A percentile compares a stretch with the other conserved stretches of the same genome.
Conservation (phyloP, 35 echinoderm and acorn worm species). For the Patiria miniata region DNA sequence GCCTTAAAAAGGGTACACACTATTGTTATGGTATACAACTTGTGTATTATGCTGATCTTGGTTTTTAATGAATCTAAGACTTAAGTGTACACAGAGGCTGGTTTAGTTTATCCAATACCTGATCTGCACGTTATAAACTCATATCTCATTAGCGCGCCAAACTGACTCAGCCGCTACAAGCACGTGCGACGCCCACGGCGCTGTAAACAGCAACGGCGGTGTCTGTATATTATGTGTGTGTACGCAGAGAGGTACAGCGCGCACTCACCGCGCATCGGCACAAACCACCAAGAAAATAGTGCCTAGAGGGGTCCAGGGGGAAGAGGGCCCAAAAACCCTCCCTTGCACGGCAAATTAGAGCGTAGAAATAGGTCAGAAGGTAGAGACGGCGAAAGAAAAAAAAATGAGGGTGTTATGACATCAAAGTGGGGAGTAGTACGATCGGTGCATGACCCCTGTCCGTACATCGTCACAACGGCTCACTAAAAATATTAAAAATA, state of each 20-base stretch:
- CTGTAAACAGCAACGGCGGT: too few species aligned
- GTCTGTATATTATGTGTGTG: too few species aligned
- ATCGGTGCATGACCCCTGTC: slow-evolving; percentile 9
- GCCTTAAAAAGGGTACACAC: too few species aligned
- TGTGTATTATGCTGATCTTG: too few species aligned
- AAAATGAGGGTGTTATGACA: neutral
- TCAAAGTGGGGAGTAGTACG: slow-evolving; percentile 8
- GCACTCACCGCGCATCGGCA: neutral
- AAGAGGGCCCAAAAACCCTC: neutral
- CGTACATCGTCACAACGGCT: neutral
- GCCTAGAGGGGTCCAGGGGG: slow-evolving; percentile 2
- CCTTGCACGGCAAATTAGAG: slow-evolving; percentile 6
- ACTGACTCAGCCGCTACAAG: slow-evolving; percentile 7
- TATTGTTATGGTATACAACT: too few species aligned
- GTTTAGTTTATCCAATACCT: too few species aligned
- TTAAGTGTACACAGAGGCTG: too few species aligned
- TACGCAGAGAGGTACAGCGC: too few species aligned
- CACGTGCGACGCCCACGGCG: slow-evolving; percentile 6
- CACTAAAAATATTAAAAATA: too few species aligned
- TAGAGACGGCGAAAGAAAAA: neutral
- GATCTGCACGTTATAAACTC: slow-evolving; percentile 6
- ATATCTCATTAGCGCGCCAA: neutral
- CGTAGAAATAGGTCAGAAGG: slow-evolving; percentile 24
- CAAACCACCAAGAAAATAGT: neutral
- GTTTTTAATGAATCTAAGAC: too few species aligned